Base-by-base conservation (phyloP, 35 echinoderm and acorn worm species). In the Strongylocentrotus purpuratus region DNA sequence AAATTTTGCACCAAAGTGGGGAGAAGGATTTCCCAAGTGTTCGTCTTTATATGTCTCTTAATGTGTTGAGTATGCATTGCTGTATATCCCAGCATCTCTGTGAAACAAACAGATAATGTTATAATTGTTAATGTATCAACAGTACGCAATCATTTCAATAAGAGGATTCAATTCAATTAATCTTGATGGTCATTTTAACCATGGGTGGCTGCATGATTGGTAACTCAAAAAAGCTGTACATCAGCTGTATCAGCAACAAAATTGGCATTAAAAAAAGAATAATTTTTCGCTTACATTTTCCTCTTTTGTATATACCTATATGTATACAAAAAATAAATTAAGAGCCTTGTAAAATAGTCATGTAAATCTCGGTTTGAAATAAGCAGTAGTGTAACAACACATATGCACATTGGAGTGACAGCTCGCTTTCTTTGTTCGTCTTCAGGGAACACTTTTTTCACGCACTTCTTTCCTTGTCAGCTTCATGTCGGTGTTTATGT, bases 371-470 rank as follows among this genome's bases (percentile, higher is more conserved):
- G 65, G 28, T 78, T 22, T 25, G 20, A 78, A 55, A 78, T n/a
- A 78, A 78, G 65, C 65, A 78, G 65, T 78, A 78, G 22, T 28
- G 65, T 78, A 78, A 78, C 4, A 28, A 28, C 65, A 78, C 25
- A 78, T 78, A 78, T 78, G 65, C 65, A 78, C 65, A 78, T 78
- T n/a, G 65, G 65, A 78, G 65, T 78, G 65, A 78, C 65, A 78
- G 65, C 65, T 78, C 65, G 28, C 65, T 28, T 78, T 28, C 28
- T n/a, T 59, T n/a, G 50, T 55, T 18, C 28, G 65, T 78, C 65
- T 78, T 78, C 65, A 78, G 65, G 65, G 65, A 78, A 78, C 65
- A n/a, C 25, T 78, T n/a, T 78, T 78, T 78, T n/a, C 65, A 78
- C 65, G 0, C 65, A 22, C 65, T n/a, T 78, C 22, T 78, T 4